Conservation (phyloP, 2,797 vertebrate species). For the Sebastes taczanowskii region DNA sequence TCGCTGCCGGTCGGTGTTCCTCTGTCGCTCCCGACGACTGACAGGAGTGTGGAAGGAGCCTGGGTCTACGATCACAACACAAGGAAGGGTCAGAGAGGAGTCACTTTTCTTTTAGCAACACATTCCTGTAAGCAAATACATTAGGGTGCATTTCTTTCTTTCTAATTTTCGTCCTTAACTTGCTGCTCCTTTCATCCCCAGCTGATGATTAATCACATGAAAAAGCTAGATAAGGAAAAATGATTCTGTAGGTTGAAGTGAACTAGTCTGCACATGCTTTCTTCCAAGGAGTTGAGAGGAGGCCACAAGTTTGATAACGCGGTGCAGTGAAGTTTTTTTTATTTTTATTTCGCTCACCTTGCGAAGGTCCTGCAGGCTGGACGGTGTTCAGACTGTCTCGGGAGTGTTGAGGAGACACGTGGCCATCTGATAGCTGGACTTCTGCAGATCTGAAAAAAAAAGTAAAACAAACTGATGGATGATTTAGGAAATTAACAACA, state of each 20-base stretch:
- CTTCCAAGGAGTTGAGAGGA: not conserved
- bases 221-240: not conserved
- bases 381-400: not conserved
- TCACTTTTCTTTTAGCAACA: too few species aligned
- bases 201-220: not conserved
- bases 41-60: conserved; percentile 30
- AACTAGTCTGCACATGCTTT: not conserved
- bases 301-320: not conserved
- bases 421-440: not conserved
- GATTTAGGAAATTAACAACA: not conserved
- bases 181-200: too few species aligned
- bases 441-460: conserved; percentile 52
- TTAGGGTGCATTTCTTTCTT: too few species aligned
- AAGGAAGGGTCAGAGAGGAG: not conserved
- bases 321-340: too few species aligned
- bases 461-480: not conserved
- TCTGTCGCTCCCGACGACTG: conserved; percentile 67
- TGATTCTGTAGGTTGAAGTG: not conserved
- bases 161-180: too few species aligned
- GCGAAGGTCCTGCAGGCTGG: conserved; percentile 2
- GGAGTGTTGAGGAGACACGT: not conserved
- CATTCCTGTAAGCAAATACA: too few species aligned
- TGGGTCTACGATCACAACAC: not conserved
- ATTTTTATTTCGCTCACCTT: conserved; percentile 14
- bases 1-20: conserved; percentile 75